These are phyloP conservation scores for Hirtodrosophila alboralis DNA, from an alignment of 2,888 invertebrate species.

Conservation along the genomic window DNA sequence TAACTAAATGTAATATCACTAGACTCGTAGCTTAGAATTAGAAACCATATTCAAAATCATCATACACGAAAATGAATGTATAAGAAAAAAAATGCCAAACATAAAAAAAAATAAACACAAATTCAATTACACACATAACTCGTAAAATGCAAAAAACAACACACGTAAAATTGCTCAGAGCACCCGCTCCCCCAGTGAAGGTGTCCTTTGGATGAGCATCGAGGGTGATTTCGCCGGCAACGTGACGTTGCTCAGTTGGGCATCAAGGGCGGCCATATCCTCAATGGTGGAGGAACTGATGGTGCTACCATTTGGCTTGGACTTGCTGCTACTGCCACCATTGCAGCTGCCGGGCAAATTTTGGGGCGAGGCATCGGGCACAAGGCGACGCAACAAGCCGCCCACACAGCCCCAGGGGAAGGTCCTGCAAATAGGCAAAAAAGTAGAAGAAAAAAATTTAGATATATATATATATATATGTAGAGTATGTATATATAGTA, in stretches of 20 bases:
- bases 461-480: no score
- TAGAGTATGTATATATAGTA: no score
- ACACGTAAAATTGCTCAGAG: slow-evolving; percentile 67
- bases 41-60: neutral
- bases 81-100: slow-evolving; percentile 9
- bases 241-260: slow-evolving; percentile 64
- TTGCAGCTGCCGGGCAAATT: slow-evolving; percentile 53
- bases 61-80: no score
- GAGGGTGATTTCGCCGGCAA: slow-evolving; percentile 81
- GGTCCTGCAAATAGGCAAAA: slow-evolving; percentile 85
- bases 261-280: slow-evolving; percentile 66
- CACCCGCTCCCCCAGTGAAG: slow-evolving; percentile 83
- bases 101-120: slow-evolving; percentile 67
- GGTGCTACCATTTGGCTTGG: slow-evolving; percentile 35
- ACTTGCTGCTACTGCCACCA: slow-evolving; percentile 20
- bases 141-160: slow-evolving; percentile 61
- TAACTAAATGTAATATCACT: slow-evolving; percentile 81
- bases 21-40: slow-evolving; percentile 76
- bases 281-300: slow-evolving; percentile 32
- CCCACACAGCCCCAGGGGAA: slow-evolving; percentile 89
- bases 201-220: slow-evolving; percentile 82
- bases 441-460: slow-evolving; percentile 17
- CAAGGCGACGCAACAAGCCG: slow-evolving; percentile 87
- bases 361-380: slow-evolving; percentile 89
- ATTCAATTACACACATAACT: slow-evolving; percentile 74